Conservation (phyloP, 1,140 invertebrate genomes). For the Paraescarpia echinospica region DNA sequence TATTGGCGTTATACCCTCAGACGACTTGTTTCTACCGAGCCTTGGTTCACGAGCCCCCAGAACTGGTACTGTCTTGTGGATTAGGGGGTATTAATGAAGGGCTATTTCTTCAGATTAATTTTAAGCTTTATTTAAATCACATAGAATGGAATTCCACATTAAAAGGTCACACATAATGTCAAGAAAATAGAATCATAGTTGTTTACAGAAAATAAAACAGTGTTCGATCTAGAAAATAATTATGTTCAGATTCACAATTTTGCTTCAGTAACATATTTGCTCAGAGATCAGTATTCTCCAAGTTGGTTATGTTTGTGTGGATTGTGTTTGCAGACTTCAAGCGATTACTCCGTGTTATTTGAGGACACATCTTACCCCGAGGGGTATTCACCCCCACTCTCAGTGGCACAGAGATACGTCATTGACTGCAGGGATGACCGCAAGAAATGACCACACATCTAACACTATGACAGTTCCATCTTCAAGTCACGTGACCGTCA, state of each 20-base stretch:
- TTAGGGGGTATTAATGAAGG: background rate
- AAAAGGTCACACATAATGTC: no score
- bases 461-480: slow-evolving; percentile 58
- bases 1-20: slow-evolving; percentile 97
- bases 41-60: slow-evolving; percentile 81
- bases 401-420: slow-evolving; percentile 92
- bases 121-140: background rate
- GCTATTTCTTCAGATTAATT: background rate
- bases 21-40: slow-evolving; percentile 99
- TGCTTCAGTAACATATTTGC: no score
- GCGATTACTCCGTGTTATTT: slow-evolving; percentile 93
- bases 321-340: slow-evolving; percentile 56
- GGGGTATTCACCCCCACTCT: slow-evolving; percentile 88
- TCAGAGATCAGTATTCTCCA: no score
- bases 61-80: slow-evolving; percentile 59
- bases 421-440: slow-evolving; percentile 75
- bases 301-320: background rate
- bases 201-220: no score
- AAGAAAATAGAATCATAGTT: no score
- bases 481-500: no score
- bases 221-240: background rate
- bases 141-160: no score
- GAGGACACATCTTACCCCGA: slow-evolving; percentile 88
- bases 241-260: background rate
- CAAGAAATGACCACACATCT: slow-evolving; percentile 57